Evolutionary conservation across 30 jellyfish, hydroid and myxozoan species (phyloP).

Genomic region (Chironex yamaguchii): DNA sequence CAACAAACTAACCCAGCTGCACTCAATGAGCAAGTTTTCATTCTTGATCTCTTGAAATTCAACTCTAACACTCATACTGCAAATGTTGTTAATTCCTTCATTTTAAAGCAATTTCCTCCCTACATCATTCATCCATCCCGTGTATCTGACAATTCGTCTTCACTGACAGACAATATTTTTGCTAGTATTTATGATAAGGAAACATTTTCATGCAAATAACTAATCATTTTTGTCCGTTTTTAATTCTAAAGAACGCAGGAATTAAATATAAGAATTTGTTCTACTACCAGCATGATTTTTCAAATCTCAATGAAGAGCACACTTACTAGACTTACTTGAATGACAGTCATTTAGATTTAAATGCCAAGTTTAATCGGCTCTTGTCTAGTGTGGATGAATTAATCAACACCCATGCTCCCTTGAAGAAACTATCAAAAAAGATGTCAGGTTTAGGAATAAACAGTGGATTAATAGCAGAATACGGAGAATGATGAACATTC

Average conservation of each 20-base stretch:
- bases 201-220: slow-evolving; percentile 38
- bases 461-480: too few relatives aligned
- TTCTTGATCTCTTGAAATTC: background rate
- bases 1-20: background rate
- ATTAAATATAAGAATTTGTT: slow-evolving; percentile 3
- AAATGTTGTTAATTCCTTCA: slow-evolving; percentile 19
- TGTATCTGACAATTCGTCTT: slow-evolving; percentile 61
- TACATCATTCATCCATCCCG: slow-evolving; percentile 57
- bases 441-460: too few relatives aligned
- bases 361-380: too few relatives aligned
- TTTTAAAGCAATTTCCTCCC: slow-evolving; percentile 53
- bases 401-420: too few relatives aligned
- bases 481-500: too few relatives aligned
- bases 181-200: slow-evolving; percentile 41
- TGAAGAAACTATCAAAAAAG: too few relatives aligned
- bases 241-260: slow-evolving; percentile 42
- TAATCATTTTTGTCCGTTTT: slow-evolving; percentile 32
- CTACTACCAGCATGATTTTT: slow-evolving; percentile 38
- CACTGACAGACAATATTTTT: slow-evolving; percentile 54
- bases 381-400: too few relatives aligned
- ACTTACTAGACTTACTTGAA: too few relatives aligned
- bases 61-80: background rate
- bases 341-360: too few relatives aligned
- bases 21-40: background rate
- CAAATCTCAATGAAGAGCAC: slow-evolving; percentile 7